Evolutionary conservation across 1,140 invertebrate genomes (phyloP).

Genomic region (Bombus confusus): DNA sequence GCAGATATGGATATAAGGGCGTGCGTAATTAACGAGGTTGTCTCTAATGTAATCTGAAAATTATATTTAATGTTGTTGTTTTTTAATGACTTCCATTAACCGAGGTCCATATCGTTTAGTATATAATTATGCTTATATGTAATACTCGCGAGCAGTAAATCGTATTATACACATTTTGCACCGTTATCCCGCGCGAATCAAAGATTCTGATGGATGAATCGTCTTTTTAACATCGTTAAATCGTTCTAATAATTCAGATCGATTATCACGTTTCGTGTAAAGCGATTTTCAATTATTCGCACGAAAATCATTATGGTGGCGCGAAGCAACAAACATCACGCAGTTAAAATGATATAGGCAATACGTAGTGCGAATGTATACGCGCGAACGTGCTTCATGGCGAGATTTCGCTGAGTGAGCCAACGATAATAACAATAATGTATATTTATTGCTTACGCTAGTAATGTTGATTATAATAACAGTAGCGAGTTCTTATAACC

Average conservation of each 20-base stretch:
- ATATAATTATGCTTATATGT: no score
- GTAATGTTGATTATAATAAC: slow-evolving; percentile 68
- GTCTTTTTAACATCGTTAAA: no score
- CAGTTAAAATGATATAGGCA: background rate
- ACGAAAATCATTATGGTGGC: no score
- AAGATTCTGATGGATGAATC: no score
- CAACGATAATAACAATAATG: slow-evolving; percentile 70
- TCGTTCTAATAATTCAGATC: no score
- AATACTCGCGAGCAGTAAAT: no score
- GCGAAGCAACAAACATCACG: slow-evolving; percentile 1
- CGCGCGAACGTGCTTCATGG: background rate
- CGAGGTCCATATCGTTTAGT: background rate
- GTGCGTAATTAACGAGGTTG: background rate
- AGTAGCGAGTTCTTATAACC: slow-evolving; percentile 64
- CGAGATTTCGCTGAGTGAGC: background rate
- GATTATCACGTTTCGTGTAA: no score
- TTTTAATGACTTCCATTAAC: background rate
- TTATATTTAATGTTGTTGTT: background rate
- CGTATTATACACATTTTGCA: no score
- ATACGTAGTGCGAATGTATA: background rate
- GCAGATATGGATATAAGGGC: background rate
- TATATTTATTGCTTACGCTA: slow-evolving; percentile 60
- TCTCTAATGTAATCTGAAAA: background rate
- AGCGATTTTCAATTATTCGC: background rate
- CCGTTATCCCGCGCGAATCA: no score